Conservation (phyloP, 1,140 invertebrate genomes). For the Sycobia sp. region DNA sequence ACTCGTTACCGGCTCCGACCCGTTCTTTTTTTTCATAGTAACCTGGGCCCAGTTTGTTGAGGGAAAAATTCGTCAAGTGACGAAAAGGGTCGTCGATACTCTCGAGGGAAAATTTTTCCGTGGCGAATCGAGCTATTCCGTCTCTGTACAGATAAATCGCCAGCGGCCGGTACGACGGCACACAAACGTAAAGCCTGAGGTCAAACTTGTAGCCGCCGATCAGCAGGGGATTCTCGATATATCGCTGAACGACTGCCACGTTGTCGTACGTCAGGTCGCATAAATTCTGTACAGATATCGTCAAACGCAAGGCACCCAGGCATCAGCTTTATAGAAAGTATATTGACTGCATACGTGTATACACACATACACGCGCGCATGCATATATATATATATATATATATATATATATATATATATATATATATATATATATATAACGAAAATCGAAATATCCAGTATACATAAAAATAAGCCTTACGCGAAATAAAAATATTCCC, state of each 20-base stretch:
- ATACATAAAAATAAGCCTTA: constrained; percentile 49
- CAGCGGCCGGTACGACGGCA: constrained; percentile 80
- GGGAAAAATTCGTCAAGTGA: constrained; percentile 88
- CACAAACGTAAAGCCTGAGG: constrained; percentile 81
- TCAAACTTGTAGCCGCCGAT: constrained; percentile 90
- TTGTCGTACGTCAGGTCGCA: constrained; percentile 76
- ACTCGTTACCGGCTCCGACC: constrained; percentile 71
- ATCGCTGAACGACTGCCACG: constrained; percentile 78
- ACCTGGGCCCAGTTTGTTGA: constrained; percentile 78
- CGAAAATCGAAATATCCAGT: background rate
- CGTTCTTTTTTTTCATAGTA: constrained; percentile 81
- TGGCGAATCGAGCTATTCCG: constrained; percentile 79
- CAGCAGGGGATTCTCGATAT: constrained; percentile 83
- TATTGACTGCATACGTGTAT: too few species aligned
- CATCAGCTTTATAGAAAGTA: too few species aligned
- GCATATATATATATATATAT: too few species aligned
- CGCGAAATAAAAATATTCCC: constrained; percentile 82
- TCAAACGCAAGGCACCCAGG: too few species aligned
- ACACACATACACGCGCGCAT: too few species aligned
- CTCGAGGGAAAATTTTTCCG: constrained; percentile 82
- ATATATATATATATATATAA: too few species aligned
- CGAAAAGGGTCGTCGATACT: constrained; percentile 84
- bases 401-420: too few species aligned
- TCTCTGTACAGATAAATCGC: constrained; percentile 84
- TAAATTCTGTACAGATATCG: constrained; percentile 68